Conservation (phyloP, 1,140 invertebrate species). For the Goniozus legneri region DNA sequence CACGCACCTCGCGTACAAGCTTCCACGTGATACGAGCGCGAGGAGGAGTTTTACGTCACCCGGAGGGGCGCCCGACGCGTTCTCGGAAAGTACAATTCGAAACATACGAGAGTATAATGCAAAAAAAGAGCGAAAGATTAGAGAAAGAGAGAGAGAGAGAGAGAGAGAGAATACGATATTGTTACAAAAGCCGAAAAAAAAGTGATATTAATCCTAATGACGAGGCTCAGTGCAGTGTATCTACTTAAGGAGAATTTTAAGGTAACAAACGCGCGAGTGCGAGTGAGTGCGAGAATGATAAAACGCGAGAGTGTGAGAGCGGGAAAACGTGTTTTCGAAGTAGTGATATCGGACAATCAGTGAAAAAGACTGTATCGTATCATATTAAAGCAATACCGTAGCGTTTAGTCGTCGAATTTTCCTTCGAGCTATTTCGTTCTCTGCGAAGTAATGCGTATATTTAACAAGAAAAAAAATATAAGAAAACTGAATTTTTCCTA, state of each 20-base stretch:
- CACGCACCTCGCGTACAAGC: slow-evolving; percentile 1
- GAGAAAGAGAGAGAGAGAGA: too few species aligned
- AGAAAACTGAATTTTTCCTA: too few species aligned
- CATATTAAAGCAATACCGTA: slow-evolving; percentile 51
- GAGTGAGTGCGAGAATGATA: slow-evolving; percentile 8
- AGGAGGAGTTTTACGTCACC: neutral
- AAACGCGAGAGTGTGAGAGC: neutral
- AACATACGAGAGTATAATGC: too few species aligned
- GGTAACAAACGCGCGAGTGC: slow-evolving; percentile 5
- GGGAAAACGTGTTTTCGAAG: slow-evolving; percentile 32
- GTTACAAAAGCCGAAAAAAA: slow-evolving; percentile 49
- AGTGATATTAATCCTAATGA: slow-evolving; percentile 55
- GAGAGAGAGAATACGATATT: slow-evolving; percentile 46
- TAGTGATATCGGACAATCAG: slow-evolving; percentile 57
- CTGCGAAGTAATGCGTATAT: too few species aligned
- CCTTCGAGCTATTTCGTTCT: neutral
- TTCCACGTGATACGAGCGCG: neutral
- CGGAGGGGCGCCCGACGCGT: slow-evolving; percentile 20
- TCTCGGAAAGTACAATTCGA: slow-evolving; percentile 51
- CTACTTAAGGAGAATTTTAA: slow-evolving; percentile 18
- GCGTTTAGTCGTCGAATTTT: slow-evolving; percentile 33
- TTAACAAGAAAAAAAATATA: too few species aligned
- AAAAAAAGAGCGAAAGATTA: too few species aligned
- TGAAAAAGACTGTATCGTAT: slow-evolving; percentile 56
- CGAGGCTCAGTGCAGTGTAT: slow-evolving; percentile 38